These are phyloP conservation scores for Regulus satrapa DNA, from an alignment of 2,113 vertebrate genomes.

Conservation along the genomic window DNA sequence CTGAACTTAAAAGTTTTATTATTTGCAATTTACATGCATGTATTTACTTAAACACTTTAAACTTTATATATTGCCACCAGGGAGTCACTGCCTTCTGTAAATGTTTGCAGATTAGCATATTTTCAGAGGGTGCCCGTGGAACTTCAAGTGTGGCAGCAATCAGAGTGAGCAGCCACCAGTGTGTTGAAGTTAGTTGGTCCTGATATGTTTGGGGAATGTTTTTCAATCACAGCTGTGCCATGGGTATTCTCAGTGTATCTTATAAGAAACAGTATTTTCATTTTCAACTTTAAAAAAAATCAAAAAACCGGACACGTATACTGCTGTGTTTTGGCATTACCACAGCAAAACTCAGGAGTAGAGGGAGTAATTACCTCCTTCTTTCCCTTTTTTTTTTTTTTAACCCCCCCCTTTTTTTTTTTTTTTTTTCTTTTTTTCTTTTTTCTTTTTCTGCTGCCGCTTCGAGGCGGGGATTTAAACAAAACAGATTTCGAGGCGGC, in stretches of 20 bases:
- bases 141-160: slow-evolving; percentile 68
- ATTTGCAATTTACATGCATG: slow-evolving; percentile 24
- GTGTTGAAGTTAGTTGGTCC: slow-evolving; percentile 42
- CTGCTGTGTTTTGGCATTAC: not conserved
- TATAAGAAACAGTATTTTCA: not conserved
- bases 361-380: not conserved
- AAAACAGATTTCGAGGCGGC: accelerated
- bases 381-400: not conserved
- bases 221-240: slow-evolving; percentile 20
- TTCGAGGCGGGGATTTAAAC: not conserved
- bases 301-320: not conserved
- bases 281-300: not conserved
- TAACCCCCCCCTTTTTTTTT: not conserved
- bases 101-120: slow-evolving; percentile 83
- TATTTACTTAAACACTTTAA: slow-evolving; percentile 69
- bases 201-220: slow-evolving; percentile 51
- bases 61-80: slow-evolving; percentile 60
- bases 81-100: slow-evolving; percentile 75
- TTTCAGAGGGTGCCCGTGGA: slow-evolving; percentile 70
- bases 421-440: no score
- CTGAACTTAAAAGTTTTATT: not conserved
- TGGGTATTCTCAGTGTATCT: not conserved
- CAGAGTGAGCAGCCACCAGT: not conserved
- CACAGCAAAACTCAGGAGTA: not conserved
- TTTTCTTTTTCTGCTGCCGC: not conserved